Evolutionary conservation across 2,113 vertebrate genomes (phyloP).

Genomic region (Charina bottae): DNA sequence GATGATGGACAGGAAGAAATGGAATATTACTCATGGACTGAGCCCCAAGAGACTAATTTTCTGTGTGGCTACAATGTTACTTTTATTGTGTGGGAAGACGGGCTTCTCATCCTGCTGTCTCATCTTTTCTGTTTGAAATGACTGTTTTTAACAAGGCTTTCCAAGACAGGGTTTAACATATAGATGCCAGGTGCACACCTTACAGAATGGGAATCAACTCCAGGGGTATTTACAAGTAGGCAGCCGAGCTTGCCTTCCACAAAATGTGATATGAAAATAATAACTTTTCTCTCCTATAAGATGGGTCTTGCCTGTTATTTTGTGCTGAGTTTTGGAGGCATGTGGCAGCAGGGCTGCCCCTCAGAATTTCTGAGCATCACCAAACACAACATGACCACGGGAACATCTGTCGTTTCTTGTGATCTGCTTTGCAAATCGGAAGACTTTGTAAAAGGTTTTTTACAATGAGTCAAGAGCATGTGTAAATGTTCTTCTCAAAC

Average conservation of each 20-base stretch:
- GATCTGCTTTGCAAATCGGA: not conserved
- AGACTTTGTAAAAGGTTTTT: not conserved
- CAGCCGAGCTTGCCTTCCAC: not conserved
- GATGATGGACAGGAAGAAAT: not conserved
- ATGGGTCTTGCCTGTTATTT: not conserved
- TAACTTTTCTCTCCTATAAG: not conserved
- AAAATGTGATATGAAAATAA: not conserved
- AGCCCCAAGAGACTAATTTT: not conserved
- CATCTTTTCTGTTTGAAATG: not conserved
- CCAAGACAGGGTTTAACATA: not conserved
- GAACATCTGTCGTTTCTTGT: not conserved
- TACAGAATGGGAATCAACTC: not conserved
- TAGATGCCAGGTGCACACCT: no score
- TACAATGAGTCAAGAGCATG: not conserved
- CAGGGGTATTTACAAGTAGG: not conserved
- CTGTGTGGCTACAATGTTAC: not conserved
- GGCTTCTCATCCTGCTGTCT: not conserved
- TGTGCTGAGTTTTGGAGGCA: not conserved
- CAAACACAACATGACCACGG: not conserved
- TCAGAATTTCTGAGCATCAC: not conserved
- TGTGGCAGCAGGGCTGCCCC: not conserved
- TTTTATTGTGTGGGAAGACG: not conserved
- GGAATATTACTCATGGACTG: not conserved
- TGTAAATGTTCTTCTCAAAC: not conserved
- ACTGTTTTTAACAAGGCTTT: not conserved